These are phyloP conservation scores for Psittacula cyanocephala DNA, from an alignment of 2,113 vertebrate species.

Conservation along the genomic window DNA sequence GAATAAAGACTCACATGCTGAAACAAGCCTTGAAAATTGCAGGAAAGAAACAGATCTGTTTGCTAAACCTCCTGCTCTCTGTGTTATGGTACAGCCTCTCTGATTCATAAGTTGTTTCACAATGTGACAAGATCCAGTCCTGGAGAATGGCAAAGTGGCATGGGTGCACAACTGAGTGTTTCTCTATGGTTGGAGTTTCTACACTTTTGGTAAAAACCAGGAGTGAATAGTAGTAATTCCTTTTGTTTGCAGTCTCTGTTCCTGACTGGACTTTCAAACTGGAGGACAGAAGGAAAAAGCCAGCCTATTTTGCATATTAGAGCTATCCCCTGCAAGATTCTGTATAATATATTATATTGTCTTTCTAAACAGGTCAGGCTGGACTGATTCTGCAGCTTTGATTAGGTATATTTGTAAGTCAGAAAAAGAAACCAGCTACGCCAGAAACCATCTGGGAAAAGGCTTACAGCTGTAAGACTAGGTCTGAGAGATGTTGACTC, in stretches of 20 bases:
- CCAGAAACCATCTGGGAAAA: background rate
- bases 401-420: background rate
- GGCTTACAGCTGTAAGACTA: background rate
- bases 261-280: background rate
- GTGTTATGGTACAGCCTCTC: background rate
- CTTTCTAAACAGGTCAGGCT: background rate
- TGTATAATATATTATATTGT: background rate
- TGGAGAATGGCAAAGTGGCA: background rate
- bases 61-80: background rate
- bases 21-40: background rate
- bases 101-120: background rate
- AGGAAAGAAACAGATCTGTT: background rate
- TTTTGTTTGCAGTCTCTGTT: background rate
- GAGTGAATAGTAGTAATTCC: background rate
- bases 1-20: background rate
- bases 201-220: background rate
- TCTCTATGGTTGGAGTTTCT: background rate
- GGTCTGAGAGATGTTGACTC: background rate
- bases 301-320: background rate
- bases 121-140: background rate
- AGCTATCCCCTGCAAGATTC: background rate
- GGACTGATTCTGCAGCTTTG: background rate
- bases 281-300: background rate
- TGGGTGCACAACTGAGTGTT: background rate
- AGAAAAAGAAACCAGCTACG: background rate